phyloP scores from a whole-genome alignment of 2,888 invertebrate genomes.

The Drosophila pseudotalamancana region DNA sequence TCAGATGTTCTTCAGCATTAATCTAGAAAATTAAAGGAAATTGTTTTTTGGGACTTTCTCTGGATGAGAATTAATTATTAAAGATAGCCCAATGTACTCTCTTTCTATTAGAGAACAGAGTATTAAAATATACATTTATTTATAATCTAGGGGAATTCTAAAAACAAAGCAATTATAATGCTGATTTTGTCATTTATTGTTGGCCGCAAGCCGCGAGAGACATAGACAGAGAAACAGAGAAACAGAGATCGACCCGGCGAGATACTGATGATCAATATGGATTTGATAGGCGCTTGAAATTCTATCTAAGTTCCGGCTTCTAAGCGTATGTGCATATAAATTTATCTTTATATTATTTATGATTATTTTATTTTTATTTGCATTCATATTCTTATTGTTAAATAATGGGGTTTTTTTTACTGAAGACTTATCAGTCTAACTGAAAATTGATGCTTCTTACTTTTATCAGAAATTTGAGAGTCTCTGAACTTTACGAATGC shows the following conservation, averaged over 20 bases:
- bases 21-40: too few species aligned
- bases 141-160: slow-evolving; percentile 18
- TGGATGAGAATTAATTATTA: too few species aligned
- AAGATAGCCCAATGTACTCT: too few species aligned
- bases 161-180: slow-evolving; percentile 32
- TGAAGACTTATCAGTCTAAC: slow-evolving; percentile 40
- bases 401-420: slow-evolving; percentile 9
- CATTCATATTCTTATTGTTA: slow-evolving; percentile 28
- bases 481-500: slow-evolving; percentile 35
- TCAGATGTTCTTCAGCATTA: too few species aligned
- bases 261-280: not conserved
- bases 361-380: slow-evolving; percentile 47
- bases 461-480: slow-evolving; percentile 19
- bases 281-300: slow-evolving; percentile 23
- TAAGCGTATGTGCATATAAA: slow-evolving; percentile 58
- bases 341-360: slow-evolving; percentile 19
- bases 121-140: slow-evolving; percentile 20
- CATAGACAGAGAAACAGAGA: not conserved
- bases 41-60: too few species aligned
- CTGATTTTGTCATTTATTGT: slow-evolving; percentile 27
- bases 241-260: not conserved
- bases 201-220: slow-evolving; percentile 3
- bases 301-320: slow-evolving; percentile 63
- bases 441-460: slow-evolving; percentile 19
- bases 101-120: too few species aligned